A percentile compares a stretch with the other conserved stretches of the same genome.
Conservation (phyloP, 35 echinoderm and acorn worm species). For the Apostichopus parvimensis region DNA sequence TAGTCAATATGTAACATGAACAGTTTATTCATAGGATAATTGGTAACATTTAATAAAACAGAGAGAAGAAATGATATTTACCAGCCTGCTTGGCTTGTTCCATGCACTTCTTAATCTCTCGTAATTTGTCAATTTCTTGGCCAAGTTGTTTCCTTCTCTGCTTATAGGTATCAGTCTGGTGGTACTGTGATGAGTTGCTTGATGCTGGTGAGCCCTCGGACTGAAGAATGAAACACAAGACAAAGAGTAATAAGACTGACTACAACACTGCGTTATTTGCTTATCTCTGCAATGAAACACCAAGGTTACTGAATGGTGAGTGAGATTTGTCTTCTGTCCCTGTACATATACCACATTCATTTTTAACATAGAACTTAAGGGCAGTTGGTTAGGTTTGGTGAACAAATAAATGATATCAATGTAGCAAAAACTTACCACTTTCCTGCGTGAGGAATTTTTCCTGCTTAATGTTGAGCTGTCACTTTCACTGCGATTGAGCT, state of each 20-base stretch:
- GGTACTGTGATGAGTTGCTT: slow-evolving; percentile 26
- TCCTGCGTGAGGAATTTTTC: slow-evolving; percentile 27
- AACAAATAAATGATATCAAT: no score
- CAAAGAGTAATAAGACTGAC: no score
- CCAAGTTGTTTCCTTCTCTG: slow-evolving; percentile 66
- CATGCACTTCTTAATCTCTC: slow-evolving; percentile 89
- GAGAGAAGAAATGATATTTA: neutral
- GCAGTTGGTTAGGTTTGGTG: no score
- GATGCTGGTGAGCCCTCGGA: neutral
- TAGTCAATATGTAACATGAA: no score
- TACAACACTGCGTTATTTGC: no score
- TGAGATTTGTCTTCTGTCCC: neutral
- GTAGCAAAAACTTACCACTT: slow-evolving; percentile 14
- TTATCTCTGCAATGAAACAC: no score
- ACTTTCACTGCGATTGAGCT: slow-evolving; percentile 99
- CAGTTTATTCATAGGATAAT: no score
- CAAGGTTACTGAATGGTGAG: no score
- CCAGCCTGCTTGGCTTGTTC: slow-evolving; percentile 79
- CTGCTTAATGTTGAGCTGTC: slow-evolving; percentile 66
- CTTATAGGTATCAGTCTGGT: slow-evolving; percentile 56
- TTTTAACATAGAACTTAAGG: no score
- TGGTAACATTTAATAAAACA: no score
- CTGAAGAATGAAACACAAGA: neutral
- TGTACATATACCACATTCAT: neutral
- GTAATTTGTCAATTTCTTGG: slow-evolving; percentile 78